These are phyloP conservation scores for Tenthredo distinguenda DNA, from an alignment of 2,888 invertebrate species.

Conservation along the genomic window DNA sequence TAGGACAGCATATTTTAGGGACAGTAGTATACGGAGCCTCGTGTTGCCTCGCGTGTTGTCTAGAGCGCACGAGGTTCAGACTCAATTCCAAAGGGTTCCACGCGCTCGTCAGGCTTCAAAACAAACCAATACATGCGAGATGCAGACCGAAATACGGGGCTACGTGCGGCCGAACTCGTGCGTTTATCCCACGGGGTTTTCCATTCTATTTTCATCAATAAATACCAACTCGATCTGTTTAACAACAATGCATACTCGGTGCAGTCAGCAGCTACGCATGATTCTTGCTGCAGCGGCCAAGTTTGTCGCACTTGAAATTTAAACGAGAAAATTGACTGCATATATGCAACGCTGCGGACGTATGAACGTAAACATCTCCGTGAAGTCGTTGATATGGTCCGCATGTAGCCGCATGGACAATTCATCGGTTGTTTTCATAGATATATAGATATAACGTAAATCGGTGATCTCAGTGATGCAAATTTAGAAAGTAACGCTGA, in stretches of 20 bases:
- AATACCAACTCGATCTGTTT: slow-evolving; percentile 3
- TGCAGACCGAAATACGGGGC: not conserved
- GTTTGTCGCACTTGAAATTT: not conserved
- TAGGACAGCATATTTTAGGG: not conserved
- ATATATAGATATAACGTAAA: not conserved
- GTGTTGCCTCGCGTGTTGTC: not conserved
- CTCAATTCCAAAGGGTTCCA: slow-evolving; percentile 13
- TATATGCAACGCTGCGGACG: not conserved
- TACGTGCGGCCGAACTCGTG: not conserved
- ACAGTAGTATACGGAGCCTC: not conserved
- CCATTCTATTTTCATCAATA: slow-evolving; percentile 29
- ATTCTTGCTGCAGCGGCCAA: not conserved
- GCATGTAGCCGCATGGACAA: not conserved
- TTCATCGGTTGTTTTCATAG: not conserved
- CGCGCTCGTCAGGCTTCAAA: not conserved
- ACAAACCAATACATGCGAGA: slow-evolving; percentile 21
- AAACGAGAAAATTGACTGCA: not conserved
- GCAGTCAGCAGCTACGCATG: not conserved
- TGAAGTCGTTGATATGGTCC: not conserved
- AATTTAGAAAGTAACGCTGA: not conserved
- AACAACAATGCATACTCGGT: not conserved
- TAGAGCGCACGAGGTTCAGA: not conserved
- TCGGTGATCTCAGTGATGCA: not conserved
- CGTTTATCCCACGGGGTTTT: slow-evolving; percentile 23
- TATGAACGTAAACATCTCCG: not conserved